Evolutionary conservation across 1,140 invertebrate species (phyloP).

Genomic region (Drosophila arizonae): DNA sequence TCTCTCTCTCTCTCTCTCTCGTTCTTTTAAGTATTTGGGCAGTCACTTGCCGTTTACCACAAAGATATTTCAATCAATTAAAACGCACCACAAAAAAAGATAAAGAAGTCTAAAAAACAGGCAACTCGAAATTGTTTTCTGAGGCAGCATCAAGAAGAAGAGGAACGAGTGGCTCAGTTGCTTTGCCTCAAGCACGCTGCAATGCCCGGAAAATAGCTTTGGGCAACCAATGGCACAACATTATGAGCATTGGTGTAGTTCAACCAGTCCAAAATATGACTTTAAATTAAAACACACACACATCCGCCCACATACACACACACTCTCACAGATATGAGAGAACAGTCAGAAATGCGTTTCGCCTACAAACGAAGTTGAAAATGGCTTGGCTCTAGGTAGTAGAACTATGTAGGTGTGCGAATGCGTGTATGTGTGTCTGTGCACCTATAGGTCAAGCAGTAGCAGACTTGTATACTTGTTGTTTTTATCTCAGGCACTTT

Average conservation of each 20-base stretch:
- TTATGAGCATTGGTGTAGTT: slow-evolving; percentile 27
- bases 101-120: not conserved
- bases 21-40: slow-evolving; percentile 2
- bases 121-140: slow-evolving; percentile 6
- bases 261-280: slow-evolving; percentile 44
- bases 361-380: slow-evolving; percentile 81
- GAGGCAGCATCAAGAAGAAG: not conserved
- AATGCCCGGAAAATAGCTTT: slow-evolving; percentile 11
- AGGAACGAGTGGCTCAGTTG: slow-evolving; percentile 13
- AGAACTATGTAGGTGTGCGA: slow-evolving; percentile 19
- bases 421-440: slow-evolving; percentile 1
- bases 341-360: slow-evolving; percentile 45
- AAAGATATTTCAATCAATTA: slow-evolving; percentile 74
- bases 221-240: slow-evolving; percentile 21
- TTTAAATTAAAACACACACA: slow-evolving; percentile 37
- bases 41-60: slow-evolving; percentile 12
- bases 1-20: not conserved
- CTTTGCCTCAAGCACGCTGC: slow-evolving; percentile 16
- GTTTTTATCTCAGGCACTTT: slow-evolving; percentile 48
- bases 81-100: slow-evolving; percentile 34
- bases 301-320: not conserved
- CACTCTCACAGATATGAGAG: not conserved
- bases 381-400: slow-evolving; percentile 48
- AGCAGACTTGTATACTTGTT: slow-evolving; percentile 1
- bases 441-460: slow-evolving; percentile 8